Conservation (phyloP, 1,140 invertebrate species). For the Tetraneura akinire region DNA sequence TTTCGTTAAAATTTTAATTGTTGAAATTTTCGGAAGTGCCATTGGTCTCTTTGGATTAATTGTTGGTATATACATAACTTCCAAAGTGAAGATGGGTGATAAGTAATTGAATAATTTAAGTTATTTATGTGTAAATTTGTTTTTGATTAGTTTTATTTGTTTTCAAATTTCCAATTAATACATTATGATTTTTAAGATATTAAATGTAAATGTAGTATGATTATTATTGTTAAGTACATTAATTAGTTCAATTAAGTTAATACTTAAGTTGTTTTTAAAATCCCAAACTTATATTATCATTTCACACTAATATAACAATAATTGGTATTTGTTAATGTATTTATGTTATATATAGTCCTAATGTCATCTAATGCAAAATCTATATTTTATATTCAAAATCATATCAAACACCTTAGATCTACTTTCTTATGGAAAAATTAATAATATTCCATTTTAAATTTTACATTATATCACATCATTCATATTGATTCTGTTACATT, state of each 20-base stretch:
- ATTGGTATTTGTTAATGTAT: neutral
- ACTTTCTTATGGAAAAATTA: too few species aligned
- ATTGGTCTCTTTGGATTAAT: slow-evolving; percentile 98
- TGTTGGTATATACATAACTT: slow-evolving; percentile 91
- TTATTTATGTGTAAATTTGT: slow-evolving; percentile 15
- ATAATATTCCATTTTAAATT: too few species aligned
- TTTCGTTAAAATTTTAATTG: slow-evolving; percentile 96
- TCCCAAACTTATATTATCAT: neutral
- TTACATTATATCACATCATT: neutral
- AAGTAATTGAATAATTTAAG: slow-evolving; percentile 53
- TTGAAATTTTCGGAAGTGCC: slow-evolving; percentile 97
- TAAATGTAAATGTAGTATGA: neutral
- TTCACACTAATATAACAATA: neutral
- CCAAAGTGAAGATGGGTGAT: slow-evolving; percentile 68
- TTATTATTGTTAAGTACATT: neutral
- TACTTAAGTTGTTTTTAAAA: slow-evolving; percentile 5
- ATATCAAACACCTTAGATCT: neutral
- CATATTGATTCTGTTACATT: neutral
- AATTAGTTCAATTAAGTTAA: neutral
- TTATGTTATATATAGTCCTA: neutral
- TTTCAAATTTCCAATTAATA: neutral
- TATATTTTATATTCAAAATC: neutral
- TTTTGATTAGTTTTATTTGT: slow-evolving; percentile 18
- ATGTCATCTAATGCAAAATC: neutral
- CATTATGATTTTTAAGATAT: neutral